Percentiles rank a stretch among this genome's conserved stretches.
Evolutionary conservation across 2,888 invertebrate species (phyloP).

Genomic region (Drosophila suboccidentalis): DNA sequence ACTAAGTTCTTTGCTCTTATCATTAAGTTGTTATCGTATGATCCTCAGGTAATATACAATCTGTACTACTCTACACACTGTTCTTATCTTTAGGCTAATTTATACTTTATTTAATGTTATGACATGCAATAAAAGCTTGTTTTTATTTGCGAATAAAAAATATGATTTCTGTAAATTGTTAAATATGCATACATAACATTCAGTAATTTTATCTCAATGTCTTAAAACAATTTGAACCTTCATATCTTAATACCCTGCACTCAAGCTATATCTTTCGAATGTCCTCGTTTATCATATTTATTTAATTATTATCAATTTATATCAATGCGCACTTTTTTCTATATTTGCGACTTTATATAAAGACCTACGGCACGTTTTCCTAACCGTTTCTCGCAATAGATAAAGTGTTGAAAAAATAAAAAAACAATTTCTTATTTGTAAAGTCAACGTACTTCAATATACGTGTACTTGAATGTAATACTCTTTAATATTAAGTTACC

Average conservation of each 20-base stretch:
- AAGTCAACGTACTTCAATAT: slow-evolving; percentile 19
- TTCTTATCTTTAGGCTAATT: slow-evolving; percentile 23
- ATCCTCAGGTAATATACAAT: slow-evolving; percentile 6
- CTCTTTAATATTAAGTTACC: slow-evolving; percentile 11
- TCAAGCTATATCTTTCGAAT: not conserved
- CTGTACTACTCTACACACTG: not conserved
- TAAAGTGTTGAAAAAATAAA: slow-evolving; percentile 10
- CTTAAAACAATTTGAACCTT: slow-evolving; percentile 1
- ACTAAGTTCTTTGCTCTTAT: slow-evolving; percentile 10
- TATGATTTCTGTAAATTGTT: slow-evolving; percentile 1
- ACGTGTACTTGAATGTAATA: slow-evolving; percentile 9
- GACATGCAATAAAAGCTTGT: slow-evolving; percentile 2
- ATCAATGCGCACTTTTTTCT: slow-evolving; percentile 32
- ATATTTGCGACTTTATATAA: slow-evolving; percentile 13
- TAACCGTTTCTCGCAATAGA: slow-evolving; percentile 16
- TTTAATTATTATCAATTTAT: slow-evolving; percentile 3
- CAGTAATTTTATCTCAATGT: not conserved
- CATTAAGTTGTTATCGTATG: slow-evolving; percentile 16
- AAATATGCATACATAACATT: too few relatives aligned
- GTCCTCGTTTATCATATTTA: slow-evolving; percentile 14
- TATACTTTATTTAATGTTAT: slow-evolving; percentile 1
- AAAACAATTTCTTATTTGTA: slow-evolving; percentile 5
- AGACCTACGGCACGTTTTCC: slow-evolving; percentile 16
- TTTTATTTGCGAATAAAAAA: slow-evolving; percentile 16
- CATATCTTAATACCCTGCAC: slow-evolving; percentile 9